Base-by-base conservation (phyloP, 2,888 invertebrate genomes). In the Scrobipalpa costella region DNA sequence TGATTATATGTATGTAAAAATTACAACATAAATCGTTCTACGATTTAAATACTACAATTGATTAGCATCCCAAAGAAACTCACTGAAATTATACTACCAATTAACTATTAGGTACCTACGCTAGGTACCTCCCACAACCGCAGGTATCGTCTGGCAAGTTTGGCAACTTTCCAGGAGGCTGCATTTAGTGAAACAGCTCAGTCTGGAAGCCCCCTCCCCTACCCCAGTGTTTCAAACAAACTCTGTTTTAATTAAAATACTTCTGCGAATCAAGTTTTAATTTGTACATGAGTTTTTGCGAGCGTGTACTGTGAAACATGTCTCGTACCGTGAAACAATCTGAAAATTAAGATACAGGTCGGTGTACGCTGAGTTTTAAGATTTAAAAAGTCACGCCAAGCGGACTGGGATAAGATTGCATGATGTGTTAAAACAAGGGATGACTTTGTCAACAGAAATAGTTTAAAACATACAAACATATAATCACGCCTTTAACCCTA, bases 141-240 rank as follows among this genome's bases (percentile, higher is more conserved):
- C 2, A 50, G 50, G 50, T 50, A 15, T 50, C 21, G 50, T 50
- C 50, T 50, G 50, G 50, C 8, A 50, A 50, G 19, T 50, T 50
- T 21, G 50, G 50, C 15, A 6, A 50, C 9, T 50, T 50, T 50
- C 50, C 50, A 50, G 50, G 17, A 17, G 17, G 21, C 19, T 50
- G 21, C 50, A 8, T 17, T 50, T 6, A 11, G 50, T 40, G 50
- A 21, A 8, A 50, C 19, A 50, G 50, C 7, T 19, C 17, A 19
- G 9, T 47, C 7, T 19, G 21, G 11, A 1, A 17, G 50, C 9
- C 50, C n/a, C 15, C n/a, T n/a, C n/a, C n/a, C n/a, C n/a, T n/a
- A n/a, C n/a, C 6, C 44, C 1, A 44, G 44, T 44, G 44, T 13
- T 40, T 40, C n/a, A 44, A n/a, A n/a, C n/a, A 13, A 15, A 27